These are phyloP conservation scores for Herminia tarsipennalis DNA, from an alignment of 2,888 invertebrate genomes.

Conservation along the genomic window DNA sequence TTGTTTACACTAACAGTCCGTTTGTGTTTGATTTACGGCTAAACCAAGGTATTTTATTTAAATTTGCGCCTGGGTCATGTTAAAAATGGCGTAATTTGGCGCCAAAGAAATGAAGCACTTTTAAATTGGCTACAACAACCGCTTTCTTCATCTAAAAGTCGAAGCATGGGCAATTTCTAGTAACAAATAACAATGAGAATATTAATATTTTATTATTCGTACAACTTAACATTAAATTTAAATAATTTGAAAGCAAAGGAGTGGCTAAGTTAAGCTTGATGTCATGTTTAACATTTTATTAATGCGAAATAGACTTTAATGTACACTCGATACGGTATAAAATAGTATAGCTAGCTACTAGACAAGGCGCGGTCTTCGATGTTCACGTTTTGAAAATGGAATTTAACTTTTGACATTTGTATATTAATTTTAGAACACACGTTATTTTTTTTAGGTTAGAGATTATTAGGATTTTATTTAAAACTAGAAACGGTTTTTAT, in stretches of 20 bases:
- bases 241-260: slow-evolving; percentile 26
- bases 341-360: slow-evolving; percentile 9
- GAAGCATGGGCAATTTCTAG: no score
- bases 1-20: no score
- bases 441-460: slow-evolving; percentile 18
- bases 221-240: slow-evolving; percentile 14
- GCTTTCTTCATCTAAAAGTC: no score
- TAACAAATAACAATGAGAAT: no score
- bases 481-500: neutral
- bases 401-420: slow-evolving; percentile 61
- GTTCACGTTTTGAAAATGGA: slow-evolving; percentile 60
- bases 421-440: slow-evolving; percentile 37
- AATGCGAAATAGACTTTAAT: slow-evolving; percentile 18
- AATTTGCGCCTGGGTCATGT: no score
- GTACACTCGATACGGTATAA: slow-evolving; percentile 4
- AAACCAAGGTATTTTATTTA: no score
- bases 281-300: slow-evolving; percentile 24
- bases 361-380: slow-evolving; percentile 40
- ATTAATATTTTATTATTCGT: no score
- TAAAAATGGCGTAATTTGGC: no score
- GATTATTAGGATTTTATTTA: neutral
- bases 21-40: no score
- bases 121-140: no score
- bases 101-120: no score
- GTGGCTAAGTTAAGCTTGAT: slow-evolving; percentile 30